phyloP scores from a whole-genome alignment of 1,140 invertebrate species.

The Aphaenogaster rudis region DNA sequence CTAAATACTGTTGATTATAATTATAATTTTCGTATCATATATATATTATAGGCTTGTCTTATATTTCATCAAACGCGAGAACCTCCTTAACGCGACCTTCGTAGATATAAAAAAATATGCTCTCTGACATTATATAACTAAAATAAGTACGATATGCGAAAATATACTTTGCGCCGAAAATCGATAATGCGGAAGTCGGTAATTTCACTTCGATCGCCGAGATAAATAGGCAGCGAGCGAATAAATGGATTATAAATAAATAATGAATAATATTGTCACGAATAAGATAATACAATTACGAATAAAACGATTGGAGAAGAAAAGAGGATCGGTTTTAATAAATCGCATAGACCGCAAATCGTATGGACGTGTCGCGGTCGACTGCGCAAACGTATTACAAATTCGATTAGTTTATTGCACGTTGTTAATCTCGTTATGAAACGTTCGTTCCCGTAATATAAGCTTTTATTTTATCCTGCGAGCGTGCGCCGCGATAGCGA shows the following conservation, averaged over 20 bases:
- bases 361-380: no score
- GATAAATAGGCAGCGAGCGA: not conserved
- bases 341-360: not conserved
- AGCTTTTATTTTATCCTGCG: conserved; percentile 5
- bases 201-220: not conserved
- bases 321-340: conserved; percentile 7
- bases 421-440: conserved; percentile 29
- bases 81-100: not conserved
- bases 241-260: not conserved
- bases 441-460: not conserved
- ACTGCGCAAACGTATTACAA: conserved; percentile 19
- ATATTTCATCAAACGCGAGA: no score
- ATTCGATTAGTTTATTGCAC: conserved; percentile 11
- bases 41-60: no score
- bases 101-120: not conserved
- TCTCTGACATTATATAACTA: not conserved
- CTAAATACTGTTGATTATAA: no score
- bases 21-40: no score
- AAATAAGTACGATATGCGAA: not conserved
- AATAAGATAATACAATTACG: conserved; percentile 2
- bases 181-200: not conserved
- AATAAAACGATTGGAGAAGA: not conserved
- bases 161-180: not conserved
- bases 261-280: conserved; percentile 6
- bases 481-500: not conserved